These are phyloP conservation scores for Pseudocheirus occidentalis DNA, from an alignment of 2,797 vertebrate genomes.

Conservation along the genomic window DNA sequence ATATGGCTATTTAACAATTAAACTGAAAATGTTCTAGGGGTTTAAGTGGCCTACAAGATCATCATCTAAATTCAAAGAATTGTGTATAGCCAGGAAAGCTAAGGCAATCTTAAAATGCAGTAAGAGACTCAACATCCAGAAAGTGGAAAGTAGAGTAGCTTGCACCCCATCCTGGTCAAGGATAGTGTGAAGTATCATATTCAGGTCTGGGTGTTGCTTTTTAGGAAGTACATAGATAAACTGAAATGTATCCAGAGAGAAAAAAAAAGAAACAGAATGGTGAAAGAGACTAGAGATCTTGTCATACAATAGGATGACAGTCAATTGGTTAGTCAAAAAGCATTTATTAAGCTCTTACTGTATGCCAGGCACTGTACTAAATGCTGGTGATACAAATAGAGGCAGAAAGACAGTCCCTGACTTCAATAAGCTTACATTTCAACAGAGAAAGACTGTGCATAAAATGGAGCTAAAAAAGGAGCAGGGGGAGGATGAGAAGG, in stretches of 20 bases:
- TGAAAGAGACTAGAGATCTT: not conserved
- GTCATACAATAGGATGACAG: not conserved
- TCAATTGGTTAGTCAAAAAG: not conserved
- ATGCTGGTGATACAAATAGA: not conserved
- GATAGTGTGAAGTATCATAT: not conserved
- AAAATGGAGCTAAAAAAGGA: not conserved
- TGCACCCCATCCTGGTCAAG: not conserved
- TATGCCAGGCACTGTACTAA: not conserved
- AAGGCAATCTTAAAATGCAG: not conserved
- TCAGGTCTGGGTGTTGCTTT: not conserved
- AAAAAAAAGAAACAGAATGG: not conserved
- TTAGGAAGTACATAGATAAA: not conserved
- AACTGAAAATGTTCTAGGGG: not conserved
- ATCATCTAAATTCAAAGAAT: not conserved
- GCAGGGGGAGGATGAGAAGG: not conserved
- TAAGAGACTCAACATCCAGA: not conserved
- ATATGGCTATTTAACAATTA: not conserved
- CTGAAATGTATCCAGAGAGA: not conserved
- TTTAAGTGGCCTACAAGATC: not conserved
- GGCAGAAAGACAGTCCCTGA: not conserved
- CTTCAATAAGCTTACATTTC: not conserved
- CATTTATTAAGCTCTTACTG: not conserved
- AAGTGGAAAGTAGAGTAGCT: not conserved
- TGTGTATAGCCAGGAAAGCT: not conserved
- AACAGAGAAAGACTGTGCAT: not conserved